These are phyloP conservation scores for Temnothorax unifasciatus DNA, from an alignment of 2,888 invertebrate species.

Conservation along the genomic window DNA sequence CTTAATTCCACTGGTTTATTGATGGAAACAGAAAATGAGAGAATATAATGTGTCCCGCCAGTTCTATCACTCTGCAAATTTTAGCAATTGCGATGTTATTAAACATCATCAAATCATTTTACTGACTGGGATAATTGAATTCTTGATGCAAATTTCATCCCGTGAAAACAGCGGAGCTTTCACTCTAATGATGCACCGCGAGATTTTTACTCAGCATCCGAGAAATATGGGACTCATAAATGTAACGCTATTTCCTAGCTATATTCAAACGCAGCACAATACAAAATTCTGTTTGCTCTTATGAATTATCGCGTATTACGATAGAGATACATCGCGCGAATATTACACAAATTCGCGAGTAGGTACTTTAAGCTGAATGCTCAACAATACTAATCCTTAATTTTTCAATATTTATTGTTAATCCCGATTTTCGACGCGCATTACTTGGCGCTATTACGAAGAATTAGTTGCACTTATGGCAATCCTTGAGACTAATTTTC, in stretches of 20 bases:
- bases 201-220: constrained; percentile 15
- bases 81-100: constrained; percentile 2
- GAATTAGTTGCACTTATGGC: constrained; percentile 9
- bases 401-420: neutral
- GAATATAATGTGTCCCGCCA: neutral
- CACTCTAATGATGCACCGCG: constrained; percentile 20
- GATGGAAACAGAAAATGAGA: neutral
- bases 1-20: neutral
- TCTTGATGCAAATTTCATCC: constrained; percentile 31
- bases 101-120: constrained; percentile 1
- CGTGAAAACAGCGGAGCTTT: constrained; percentile 37
- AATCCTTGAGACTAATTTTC: constrained; percentile 46
- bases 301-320: neutral
- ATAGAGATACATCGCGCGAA: neutral
- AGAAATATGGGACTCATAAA: neutral
- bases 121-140: constrained; percentile 16
- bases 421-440: neutral
- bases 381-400: neutral
- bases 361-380: neutral
- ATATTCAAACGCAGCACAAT: neutral
- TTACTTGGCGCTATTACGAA: constrained; percentile 11
- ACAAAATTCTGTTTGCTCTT: neutral
- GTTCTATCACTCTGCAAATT: neutral
- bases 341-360: neutral
- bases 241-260: neutral